Conservation (phyloP, 2,113 vertebrate genomes). For the Carlito syrichta region DNA sequence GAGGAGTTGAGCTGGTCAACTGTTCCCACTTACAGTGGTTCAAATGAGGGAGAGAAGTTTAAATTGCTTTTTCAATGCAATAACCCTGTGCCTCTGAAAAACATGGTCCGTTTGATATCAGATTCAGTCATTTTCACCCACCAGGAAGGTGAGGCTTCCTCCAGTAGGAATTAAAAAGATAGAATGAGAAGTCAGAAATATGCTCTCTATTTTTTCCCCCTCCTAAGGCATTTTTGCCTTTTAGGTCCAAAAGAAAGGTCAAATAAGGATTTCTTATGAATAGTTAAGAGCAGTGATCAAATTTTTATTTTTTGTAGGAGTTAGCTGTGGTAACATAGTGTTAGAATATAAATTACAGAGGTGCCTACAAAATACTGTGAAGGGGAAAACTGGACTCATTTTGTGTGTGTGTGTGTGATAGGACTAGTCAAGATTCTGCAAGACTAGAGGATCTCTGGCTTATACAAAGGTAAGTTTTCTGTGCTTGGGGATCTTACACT, state of each 20-base stretch:
- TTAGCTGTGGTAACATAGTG: no score
- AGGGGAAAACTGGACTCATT: not conserved
- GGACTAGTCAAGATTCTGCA: no score
- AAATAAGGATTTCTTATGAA: not conserved
- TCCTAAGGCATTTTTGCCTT: not conserved
- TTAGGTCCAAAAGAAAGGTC: not conserved
- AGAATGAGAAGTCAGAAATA: not conserved
- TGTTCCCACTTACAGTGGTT: not conserved
- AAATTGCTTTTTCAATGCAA: not conserved
- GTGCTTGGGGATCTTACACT: not conserved
- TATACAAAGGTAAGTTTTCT: not conserved
- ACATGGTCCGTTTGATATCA: not conserved
- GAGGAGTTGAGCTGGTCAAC: not conserved
- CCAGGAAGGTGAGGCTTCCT: not conserved
- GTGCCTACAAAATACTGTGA: not conserved
- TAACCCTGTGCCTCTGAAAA: not conserved
- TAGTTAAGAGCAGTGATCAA: not conserved
- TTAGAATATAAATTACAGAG: not conserved
- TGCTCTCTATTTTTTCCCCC: not conserved
- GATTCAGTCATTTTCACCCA: not conserved
- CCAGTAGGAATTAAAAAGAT: no score
- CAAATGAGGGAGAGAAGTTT: not conserved
- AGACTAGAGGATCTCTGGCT: not conserved
- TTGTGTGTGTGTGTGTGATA: no score
- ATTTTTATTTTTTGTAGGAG: not conserved